Evolutionary conservation across 2,888 invertebrate species (phyloP), one percentile per base, ranked within the genome.

Genomic region (Malachius bipustulatus): DNA sequence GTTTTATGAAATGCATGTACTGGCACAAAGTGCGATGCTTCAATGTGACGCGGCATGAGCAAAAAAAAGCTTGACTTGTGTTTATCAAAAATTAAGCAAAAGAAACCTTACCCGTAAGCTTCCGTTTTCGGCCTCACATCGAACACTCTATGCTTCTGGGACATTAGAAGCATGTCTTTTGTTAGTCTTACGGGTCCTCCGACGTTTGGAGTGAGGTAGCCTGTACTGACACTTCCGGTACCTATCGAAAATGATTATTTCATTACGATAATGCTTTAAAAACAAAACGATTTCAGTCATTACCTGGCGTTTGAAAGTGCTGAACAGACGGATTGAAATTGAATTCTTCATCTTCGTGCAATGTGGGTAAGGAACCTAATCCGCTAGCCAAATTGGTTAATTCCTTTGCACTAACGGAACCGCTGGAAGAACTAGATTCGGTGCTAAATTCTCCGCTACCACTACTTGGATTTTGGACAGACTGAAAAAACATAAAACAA

Each of bases 341-440:
- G 48, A 83, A 67, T 64, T 87, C 87, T 55, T 77, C 71, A 52
- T 88, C 89, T 65, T 91, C 91, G 62, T 84, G 85, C 30, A 91
- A 68, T 4, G 89, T 88, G 11, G 89, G 88, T 52, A 89, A 67
- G 4, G 70, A 55, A 35, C 59, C 62, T 24, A 54, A 45, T 24
- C 56, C 56, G 37, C 56, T 56, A n/a, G 57, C 52, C 38, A 58
- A 44, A 45, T 55, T 56, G 3, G 55, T 50, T 39, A 60, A 45
- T 40, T 62, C 60, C 39, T 59, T 59, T 40, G 48, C 47, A 46
- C 59, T 60, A 41, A 53, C 49, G 26, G 57, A 55, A 45, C 58
- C 57, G 48, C 55, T 56, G 48, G 56, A 56, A 44, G 58, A 55
- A 47, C 60, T 56, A 30, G 59, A 60, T 37, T 57, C 56, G 37